Evolutionary conservation across 2,888 invertebrate genomes (phyloP).

Genomic region (Lepidonotus clava): DNA sequence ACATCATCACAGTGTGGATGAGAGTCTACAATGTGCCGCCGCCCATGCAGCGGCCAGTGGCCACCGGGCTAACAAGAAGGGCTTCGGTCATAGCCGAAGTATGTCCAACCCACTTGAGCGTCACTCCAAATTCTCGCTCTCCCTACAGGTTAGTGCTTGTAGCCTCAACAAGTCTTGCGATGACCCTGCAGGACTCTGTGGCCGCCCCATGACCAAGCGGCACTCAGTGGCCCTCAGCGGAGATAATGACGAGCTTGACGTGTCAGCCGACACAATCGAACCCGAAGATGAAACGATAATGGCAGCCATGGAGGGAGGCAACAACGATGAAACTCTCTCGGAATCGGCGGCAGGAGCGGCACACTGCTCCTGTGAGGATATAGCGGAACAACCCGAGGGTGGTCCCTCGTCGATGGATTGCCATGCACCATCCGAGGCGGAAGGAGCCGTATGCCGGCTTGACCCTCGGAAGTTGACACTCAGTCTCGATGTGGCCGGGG

Average conservation of each 20-base stretch:
- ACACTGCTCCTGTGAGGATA: background rate
- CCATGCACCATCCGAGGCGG: background rate
- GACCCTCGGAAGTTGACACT: background rate
- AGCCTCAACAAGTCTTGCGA: constrained; percentile 35
- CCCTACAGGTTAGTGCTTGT: background rate
- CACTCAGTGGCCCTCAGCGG: background rate
- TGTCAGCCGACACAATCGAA: background rate
- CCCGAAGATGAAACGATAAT: background rate
- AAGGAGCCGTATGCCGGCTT: background rate
- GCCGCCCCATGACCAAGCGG: constrained; percentile 3
- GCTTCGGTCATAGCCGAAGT: constrained; percentile 22
- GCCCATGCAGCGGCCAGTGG: background rate
- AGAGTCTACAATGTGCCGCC: background rate
- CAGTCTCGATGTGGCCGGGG: background rate
- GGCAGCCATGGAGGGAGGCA: too few species aligned
- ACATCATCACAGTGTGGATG: constrained; percentile 4
- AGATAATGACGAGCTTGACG: too few species aligned
- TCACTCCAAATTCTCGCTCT: constrained; percentile 34
- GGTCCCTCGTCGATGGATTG: too few species aligned
- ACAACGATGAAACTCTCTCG: background rate
- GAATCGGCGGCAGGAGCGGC: background rate
- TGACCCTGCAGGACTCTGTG: background rate
- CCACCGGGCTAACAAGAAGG: background rate
- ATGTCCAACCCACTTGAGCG: constrained; percentile 43
- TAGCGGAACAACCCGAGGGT: background rate